Evolutionary conservation across 1,140 invertebrate species (phyloP).

Genomic region (Ericerus pela): DNA sequence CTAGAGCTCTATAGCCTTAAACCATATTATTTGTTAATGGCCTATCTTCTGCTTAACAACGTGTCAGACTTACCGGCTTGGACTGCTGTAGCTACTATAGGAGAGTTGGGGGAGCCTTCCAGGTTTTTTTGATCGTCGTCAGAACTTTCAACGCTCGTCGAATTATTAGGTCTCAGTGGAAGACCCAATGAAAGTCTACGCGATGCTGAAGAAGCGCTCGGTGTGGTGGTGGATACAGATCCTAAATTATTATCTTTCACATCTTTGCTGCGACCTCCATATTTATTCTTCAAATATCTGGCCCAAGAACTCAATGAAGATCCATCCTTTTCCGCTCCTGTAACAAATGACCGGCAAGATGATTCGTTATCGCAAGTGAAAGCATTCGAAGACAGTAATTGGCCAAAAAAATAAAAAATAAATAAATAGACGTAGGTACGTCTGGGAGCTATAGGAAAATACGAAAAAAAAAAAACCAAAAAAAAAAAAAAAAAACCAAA

Average conservation of each 20-base stretch:
- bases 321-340: constrained; percentile 58
- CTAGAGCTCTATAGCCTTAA: too few relatives aligned
- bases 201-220: constrained; percentile 41
- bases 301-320: constrained; percentile 79
- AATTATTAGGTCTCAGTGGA: constrained; percentile 46
- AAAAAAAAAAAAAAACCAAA: too few relatives aligned
- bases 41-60: too few relatives aligned
- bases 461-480: too few relatives aligned
- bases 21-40: too few relatives aligned
- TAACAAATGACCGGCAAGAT: constrained; percentile 4
- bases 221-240: constrained; percentile 22
- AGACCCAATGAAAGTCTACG: constrained; percentile 63
- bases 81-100: constrained; percentile 71
- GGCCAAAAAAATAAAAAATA: too few relatives aligned
- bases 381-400: too few relatives aligned
- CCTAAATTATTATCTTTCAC: constrained; percentile 33
- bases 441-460: too few relatives aligned
- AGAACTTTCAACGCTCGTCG: constrained; percentile 50
- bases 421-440: too few relatives aligned
- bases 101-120: constrained; percentile 89
- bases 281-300: constrained; percentile 60
- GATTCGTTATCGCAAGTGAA: too few relatives aligned
- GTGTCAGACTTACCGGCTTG: constrained; percentile 43
- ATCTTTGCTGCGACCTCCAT: constrained; percentile 56
- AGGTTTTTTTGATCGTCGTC: constrained; percentile 89